These are phyloP conservation scores for Sebastiscus tertius DNA, from an alignment of 2,797 vertebrate genomes.

Conservation along the genomic window DNA sequence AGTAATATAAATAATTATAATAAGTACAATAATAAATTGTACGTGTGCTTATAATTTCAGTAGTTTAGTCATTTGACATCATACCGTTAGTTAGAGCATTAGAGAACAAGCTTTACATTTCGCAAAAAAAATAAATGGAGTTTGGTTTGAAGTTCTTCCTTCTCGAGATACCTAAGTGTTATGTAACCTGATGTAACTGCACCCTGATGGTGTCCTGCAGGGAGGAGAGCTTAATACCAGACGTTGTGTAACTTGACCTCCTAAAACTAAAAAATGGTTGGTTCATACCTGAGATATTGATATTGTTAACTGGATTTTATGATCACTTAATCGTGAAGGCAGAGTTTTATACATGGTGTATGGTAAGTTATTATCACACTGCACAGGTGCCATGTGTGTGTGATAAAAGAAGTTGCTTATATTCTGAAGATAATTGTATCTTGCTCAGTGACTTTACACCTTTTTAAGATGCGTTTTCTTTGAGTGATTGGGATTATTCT, in stretches of 20 bases:
- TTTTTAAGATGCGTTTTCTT: background rate
- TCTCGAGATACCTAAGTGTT: background rate
- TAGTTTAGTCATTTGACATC: background rate
- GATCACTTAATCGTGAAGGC: background rate
- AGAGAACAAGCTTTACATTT: background rate
- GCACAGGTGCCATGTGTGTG: background rate
- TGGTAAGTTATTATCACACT: background rate
- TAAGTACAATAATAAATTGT: no score
- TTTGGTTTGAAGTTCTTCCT: background rate
- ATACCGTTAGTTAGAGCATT: background rate
- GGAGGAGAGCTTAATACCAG: background rate
- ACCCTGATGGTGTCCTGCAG: slow-evolving; percentile 5
- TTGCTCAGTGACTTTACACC: background rate
- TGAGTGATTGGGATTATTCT: background rate
- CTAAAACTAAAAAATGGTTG: background rate
- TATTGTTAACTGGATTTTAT: background rate
- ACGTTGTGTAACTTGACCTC: background rate
- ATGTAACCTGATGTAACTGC: slow-evolving; percentile 14
- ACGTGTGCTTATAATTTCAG: background rate
- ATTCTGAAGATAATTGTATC: background rate
- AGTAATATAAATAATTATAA: no score
- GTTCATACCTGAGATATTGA: background rate
- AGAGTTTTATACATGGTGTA: background rate
- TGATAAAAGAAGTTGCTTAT: background rate
- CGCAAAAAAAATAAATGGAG: background rate